phyloP scores from a whole-genome alignment of 1,140 invertebrate species.

The Delia radicum region DNA sequence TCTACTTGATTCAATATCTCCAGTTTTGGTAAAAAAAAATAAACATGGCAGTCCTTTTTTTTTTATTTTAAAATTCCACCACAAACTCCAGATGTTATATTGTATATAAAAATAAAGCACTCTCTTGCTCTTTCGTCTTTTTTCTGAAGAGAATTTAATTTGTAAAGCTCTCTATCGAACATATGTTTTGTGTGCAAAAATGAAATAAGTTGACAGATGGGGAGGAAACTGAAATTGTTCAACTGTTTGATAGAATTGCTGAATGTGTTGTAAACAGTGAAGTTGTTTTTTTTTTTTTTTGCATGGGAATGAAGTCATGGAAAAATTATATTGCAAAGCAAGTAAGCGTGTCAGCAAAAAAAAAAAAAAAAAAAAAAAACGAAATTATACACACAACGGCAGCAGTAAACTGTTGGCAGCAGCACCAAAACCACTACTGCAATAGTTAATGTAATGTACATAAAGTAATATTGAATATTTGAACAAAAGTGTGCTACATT shows the following conservation, averaged over 20 bases:
- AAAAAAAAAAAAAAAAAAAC: not conserved
- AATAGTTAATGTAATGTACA: not conserved
- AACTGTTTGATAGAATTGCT: not conserved
- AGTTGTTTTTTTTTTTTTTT: not conserved
- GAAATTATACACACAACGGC: not conserved
- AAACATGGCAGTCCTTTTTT: not conserved
- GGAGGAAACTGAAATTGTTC: not conserved
- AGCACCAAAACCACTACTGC: not conserved
- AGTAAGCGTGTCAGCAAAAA: conserved; percentile 17
- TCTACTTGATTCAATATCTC: no score
- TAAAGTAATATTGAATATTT: conserved; percentile 15
- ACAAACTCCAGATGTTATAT: not conserved
- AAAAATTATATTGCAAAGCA: conserved; percentile 1
- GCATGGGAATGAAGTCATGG: conserved; percentile 21
- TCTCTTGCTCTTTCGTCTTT: not conserved
- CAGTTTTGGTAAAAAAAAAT: no score
- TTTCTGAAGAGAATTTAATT: not conserved
- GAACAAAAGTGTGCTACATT: conserved; percentile 21
- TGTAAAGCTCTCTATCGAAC: not conserved
- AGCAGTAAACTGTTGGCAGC: not conserved
- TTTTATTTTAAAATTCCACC: not conserved
- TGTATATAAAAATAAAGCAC: not conserved
- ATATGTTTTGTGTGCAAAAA: not conserved
- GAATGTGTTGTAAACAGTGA: not conserved
- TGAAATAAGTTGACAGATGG: not conserved